Percentiles rank a stretch among this genome's conserved stretches.
phyloP scores from a whole-genome alignment of 2,113 vertebrate species.

The Athene noctua region DNA sequence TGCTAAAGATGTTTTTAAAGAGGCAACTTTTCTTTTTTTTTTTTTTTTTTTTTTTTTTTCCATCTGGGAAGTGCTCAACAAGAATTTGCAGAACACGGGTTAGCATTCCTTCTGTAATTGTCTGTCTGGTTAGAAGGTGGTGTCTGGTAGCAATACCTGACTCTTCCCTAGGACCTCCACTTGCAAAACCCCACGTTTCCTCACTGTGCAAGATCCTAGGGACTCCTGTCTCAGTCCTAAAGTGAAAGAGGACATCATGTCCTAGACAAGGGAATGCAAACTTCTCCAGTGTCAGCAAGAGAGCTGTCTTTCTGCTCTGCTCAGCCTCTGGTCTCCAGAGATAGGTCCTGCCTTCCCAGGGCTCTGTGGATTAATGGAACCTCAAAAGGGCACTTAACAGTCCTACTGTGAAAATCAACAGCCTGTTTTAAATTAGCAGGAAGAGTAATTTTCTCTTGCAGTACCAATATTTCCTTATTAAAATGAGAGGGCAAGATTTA shows the following conservation, averaged over 20 bases:
- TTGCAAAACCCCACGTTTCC: not conserved
- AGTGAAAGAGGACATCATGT: not conserved
- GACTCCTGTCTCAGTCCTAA: not conserved
- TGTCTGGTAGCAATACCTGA: not conserved
- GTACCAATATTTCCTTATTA: constrained; percentile 39
- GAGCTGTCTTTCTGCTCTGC: not conserved
- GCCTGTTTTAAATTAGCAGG: constrained; percentile 25
- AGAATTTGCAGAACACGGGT: not conserved
- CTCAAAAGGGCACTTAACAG: not conserved
- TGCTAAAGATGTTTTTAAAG: not conserved
- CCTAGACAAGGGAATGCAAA: not conserved
- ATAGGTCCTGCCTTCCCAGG: not conserved
- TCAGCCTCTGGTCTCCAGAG: not conserved
- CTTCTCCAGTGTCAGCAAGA: not conserved
- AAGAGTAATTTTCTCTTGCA: constrained; percentile 22
- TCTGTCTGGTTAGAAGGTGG: not conserved
- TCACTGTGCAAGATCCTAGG: not conserved
- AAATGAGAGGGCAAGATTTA: constrained; percentile 37
- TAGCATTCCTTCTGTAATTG: not conserved
- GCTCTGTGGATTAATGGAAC: not conserved
- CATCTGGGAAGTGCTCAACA: not conserved
- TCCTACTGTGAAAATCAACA: not conserved
- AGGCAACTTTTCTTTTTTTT: not conserved
- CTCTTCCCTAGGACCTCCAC: not conserved
- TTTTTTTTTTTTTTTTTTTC: not conserved